Base-by-base conservation (phyloP, 2,888 invertebrate species). In the Pycnomerus fuliginosus region DNA sequence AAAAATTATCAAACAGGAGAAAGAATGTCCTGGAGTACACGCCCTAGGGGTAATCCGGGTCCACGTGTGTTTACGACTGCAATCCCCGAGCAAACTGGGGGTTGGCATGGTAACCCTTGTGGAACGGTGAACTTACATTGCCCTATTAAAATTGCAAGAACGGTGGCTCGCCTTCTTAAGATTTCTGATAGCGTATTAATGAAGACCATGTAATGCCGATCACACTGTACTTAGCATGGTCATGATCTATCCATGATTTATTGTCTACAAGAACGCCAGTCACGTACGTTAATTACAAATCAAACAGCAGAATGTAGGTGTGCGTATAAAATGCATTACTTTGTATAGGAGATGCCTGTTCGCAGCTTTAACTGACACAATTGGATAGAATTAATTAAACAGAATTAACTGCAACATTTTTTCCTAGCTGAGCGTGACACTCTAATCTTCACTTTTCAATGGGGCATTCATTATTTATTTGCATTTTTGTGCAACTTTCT, bases 11-110 rank as follows among this genome's bases (percentile, higher is more conserved):
- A n/a, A n/a, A n/a, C n/a, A n/a, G n/a, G n/a, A n/a, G n/a, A n/a
- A n/a, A n/a, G n/a, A n/a, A n/a, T n/a, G n/a, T n/a, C n/a, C n/a
- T n/a, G n/a, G n/a, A 7, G 20, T 11, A 23, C 25, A 24, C 38
- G 38, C 36, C 28, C 28, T 10, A 12, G 17, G 36, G 36, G 36
- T 16, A 13, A 4, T 28, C 22, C 22, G 46, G 43, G 39, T 29
- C 16, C 31, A 22, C 38, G 38, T 38, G 38, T 44, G 33, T 44
- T 44, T 44, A 44, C 43, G 30, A 32, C 32, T 43, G 44, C 38
- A 44, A 38, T 32, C 16, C 29, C 11, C 15, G 38, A 27, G 16
- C 4, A 15, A 42, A 41, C 35, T 16, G 44, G 44, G 44, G 16
- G 44, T 44, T 44, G 44, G 44, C 44, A 44, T 44, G 33, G 44